Evolutionary conservation across 2,113 vertebrate genomes (phyloP), one percentile per base, ranked within the genome.

Genomic region (Peromyscus leucopus): DNA sequence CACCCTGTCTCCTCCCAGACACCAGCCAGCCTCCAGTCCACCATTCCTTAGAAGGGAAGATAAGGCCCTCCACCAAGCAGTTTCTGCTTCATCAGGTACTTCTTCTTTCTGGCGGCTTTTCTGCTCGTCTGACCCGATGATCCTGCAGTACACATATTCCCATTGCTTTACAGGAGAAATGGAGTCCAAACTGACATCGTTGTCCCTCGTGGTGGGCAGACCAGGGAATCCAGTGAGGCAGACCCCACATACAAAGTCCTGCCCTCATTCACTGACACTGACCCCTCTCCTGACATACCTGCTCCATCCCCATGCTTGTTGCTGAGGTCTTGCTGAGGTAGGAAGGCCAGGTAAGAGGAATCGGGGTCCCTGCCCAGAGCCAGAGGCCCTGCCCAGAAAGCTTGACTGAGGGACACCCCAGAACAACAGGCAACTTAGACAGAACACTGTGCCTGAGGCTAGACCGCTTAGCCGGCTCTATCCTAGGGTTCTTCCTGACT

Each of bases 121-220:
- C 33, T 46, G 42, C 78, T 63, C 7, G 16, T 7, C 31, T 82
- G 59, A 71, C 55, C 79, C 57, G 2, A 31, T 26, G 57, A 9
- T 2, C 75, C 71, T 3, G 4, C 0, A 1, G 31, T 55, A 89
- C 69, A 51, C 31, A n/a, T 10, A 22, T 5, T 7, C 39, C 10
- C 2, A 3, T 0, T n/a, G 67, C 83, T 57, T 51, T 3, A 1
- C 7, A 28, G 42, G 0, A 31, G 57, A 51, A 69, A 28, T 21
- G 24, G 87, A 67, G 36, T 12, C 6, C 0, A 6, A 2, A 59
- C 21, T 3, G 36, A 21, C 1, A 1, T 5, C 10, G n/a, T 76
- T 67, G 22, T 26, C 31, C 65, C 15, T 59, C 63, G 5, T 1
- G 2, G n/a, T 24, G 75, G 75, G 15, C 22, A 80, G 55, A 80